Conservation (phyloP, 2,797 vertebrate species). For the Paedocypris micromegethes region DNA sequence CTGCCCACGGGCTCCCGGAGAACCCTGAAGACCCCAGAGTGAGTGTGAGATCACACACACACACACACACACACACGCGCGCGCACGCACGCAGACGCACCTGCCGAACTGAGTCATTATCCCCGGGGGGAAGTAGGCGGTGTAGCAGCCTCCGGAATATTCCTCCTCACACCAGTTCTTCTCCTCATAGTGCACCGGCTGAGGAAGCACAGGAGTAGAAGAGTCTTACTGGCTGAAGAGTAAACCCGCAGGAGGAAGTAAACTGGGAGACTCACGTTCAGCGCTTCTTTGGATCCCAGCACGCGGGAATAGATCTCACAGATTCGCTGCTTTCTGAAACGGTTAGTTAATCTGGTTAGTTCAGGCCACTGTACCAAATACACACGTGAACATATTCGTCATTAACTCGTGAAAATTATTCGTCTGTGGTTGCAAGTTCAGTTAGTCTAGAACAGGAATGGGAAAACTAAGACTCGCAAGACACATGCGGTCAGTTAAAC, state of each 20-base stretch:
- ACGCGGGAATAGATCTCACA: constrained; percentile 92
- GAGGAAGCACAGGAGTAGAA: no score
- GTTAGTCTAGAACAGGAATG: no score
- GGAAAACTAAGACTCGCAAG: no score
- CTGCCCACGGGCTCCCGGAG: constrained; percentile 81
- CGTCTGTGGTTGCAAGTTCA: no score
- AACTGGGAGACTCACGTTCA: constrained; percentile 75
- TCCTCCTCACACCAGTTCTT: constrained; percentile 99
- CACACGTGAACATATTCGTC: no score
- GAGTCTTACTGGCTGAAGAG: no score
- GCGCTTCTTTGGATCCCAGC: constrained; percentile 82
- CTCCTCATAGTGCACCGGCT: constrained; percentile 87
- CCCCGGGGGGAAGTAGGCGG: constrained; percentile 89
- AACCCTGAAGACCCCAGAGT: constrained; percentile 67
- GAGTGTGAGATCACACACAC: no score
- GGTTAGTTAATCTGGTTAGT: constrained; percentile 10
- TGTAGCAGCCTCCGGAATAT: constrained; percentile 96
- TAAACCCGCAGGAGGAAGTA: no score
- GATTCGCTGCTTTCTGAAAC: constrained; percentile 76
- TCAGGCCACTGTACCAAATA: no score
- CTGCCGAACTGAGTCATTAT: constrained; percentile 92
- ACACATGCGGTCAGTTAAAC: no score
- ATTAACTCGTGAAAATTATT: no score
- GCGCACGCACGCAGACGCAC: constrained; percentile 58
- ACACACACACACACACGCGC: no score